Conservation (phyloP, 2,113 vertebrate genomes). For the Plestiodon gilberti region DNA sequence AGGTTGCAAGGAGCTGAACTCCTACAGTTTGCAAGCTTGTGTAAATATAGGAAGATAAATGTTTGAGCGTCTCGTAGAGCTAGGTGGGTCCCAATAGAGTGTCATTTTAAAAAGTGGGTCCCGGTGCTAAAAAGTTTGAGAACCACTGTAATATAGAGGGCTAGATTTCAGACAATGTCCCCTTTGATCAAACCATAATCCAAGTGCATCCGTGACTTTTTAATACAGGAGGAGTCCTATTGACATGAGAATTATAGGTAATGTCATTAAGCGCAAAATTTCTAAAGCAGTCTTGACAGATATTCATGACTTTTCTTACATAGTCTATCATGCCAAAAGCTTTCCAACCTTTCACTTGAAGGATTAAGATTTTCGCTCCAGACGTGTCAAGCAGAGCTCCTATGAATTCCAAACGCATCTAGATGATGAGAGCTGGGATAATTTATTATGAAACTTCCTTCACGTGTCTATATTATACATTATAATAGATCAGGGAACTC, state of each 20-base stretch:
- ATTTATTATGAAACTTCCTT: constrained; percentile 58
- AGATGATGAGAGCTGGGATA: constrained; percentile 28
- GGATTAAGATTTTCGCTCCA: constrained; percentile 60
- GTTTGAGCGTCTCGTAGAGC: too few relatives aligned
- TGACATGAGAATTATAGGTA: constrained; percentile 28
- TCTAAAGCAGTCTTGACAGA: constrained; percentile 48
- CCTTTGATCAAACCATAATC: constrained; percentile 2
- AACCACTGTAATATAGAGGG: too few relatives aligned
- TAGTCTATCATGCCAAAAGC: constrained; percentile 48
- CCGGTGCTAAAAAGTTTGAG: too few relatives aligned
- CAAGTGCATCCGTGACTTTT: constrained; percentile 11
- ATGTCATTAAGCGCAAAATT: constrained; percentile 50
- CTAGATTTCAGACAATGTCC: neutral
- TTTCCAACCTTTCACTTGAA: constrained; percentile 58
- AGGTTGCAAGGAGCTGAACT: too few relatives aligned
- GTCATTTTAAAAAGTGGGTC: too few relatives aligned
- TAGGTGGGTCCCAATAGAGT: too few relatives aligned
- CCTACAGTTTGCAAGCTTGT: too few relatives aligned
- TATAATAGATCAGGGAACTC: constrained; percentile 51
- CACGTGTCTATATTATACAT: constrained; percentile 20
- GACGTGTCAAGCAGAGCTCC: constrained; percentile 40
- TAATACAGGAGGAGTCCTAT: constrained; percentile 19
- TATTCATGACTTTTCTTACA: constrained; percentile 44
- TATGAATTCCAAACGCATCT: constrained; percentile 55
- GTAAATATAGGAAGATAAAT: too few relatives aligned